These are phyloP conservation scores for Eristalinus aeneus DNA, from an alignment of 2,888 invertebrate genomes.

Conservation along the genomic window DNA sequence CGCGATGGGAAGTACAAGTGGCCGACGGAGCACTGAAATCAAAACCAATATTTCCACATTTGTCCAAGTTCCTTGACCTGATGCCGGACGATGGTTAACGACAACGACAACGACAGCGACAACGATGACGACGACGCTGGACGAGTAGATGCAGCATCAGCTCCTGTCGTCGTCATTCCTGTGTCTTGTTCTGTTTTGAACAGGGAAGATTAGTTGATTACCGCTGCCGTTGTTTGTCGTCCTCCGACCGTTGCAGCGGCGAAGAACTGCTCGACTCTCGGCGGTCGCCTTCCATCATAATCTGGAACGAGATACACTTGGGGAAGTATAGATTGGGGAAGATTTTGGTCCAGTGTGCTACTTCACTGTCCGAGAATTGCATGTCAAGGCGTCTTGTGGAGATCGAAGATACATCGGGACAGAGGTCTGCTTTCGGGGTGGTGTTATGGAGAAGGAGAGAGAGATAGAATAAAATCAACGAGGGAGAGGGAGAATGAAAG, in stretches of 20 bases:
- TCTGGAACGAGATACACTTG: neutral
- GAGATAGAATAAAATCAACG: too few relatives aligned
- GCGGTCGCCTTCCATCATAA: neutral
- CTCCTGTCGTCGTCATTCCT: slow-evolving; percentile 47
- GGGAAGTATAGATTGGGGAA: neutral
- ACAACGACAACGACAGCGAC: neutral
- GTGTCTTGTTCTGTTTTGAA: slow-evolving; percentile 36
- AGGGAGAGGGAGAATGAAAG: too few relatives aligned
- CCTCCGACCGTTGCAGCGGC: slow-evolving; percentile 23
- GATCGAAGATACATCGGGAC: neutral
- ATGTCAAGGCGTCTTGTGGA: neutral
- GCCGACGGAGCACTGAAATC: slow-evolving; percentile 54
- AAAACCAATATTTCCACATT: slow-evolving; percentile 70
- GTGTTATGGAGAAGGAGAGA: too few relatives aligned
- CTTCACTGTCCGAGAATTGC: neutral
- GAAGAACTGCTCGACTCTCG: too few relatives aligned
- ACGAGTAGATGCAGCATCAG: slow-evolving; percentile 19
- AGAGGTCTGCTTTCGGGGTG: neutral
- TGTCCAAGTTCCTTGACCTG: slow-evolving; percentile 66
- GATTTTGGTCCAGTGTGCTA: neutral
- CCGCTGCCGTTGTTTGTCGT: slow-evolving; percentile 17
- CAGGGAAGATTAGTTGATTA: slow-evolving; percentile 60
- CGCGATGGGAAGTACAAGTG: slow-evolving; percentile 16
- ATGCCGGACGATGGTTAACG: neutral
- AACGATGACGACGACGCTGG: neutral